Percentiles rank a stretch among this genome's conserved stretches.
These are phyloP conservation scores for Scelioninae gen. 2 DNA, from an alignment of 2,888 invertebrate species.

Conservation along the genomic window DNA sequence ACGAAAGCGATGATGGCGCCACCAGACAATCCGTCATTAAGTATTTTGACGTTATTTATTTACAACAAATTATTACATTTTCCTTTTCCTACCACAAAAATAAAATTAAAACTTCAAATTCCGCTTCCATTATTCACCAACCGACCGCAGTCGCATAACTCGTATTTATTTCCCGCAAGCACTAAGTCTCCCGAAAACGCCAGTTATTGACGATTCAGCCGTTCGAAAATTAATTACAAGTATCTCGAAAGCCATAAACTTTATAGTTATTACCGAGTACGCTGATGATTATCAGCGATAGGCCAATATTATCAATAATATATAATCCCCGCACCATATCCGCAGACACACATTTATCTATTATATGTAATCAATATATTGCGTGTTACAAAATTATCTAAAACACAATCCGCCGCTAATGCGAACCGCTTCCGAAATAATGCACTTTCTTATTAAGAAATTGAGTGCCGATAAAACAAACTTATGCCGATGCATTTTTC, in stretches of 20 bases:
- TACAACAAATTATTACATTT: too few species aligned
- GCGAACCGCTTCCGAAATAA: conserved; percentile 5
- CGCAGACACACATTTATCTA: conserved; percentile 12
- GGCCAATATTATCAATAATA: conserved; percentile 29
- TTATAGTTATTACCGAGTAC: conserved; percentile 8
- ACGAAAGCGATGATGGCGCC: too few species aligned
- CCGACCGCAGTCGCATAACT: too few species aligned
- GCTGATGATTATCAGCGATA: conserved; percentile 25
- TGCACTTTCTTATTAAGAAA: conserved; percentile 20
- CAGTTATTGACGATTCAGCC: too few species aligned
- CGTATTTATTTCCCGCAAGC: too few species aligned
- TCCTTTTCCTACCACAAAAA: too few species aligned
- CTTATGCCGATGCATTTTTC: conserved; percentile 8
- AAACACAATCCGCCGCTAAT: conserved; percentile 21
- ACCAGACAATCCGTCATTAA: too few species aligned
- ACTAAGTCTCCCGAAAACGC: too few species aligned
- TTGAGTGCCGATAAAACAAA: conserved; percentile 33
- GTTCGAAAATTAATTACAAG: conserved; percentile 24
- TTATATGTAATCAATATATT: conserved; percentile 11
- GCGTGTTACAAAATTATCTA: conserved; percentile 11
- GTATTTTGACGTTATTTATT: too few species aligned
- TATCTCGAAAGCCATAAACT: conserved; percentile 11
- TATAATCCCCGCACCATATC: conserved; percentile 18
- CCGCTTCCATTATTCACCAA: too few species aligned
- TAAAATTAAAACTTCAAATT: too few species aligned